Base-by-base conservation (phyloP, 2,113 vertebrate species). In the Scatophagus argus region DNA sequence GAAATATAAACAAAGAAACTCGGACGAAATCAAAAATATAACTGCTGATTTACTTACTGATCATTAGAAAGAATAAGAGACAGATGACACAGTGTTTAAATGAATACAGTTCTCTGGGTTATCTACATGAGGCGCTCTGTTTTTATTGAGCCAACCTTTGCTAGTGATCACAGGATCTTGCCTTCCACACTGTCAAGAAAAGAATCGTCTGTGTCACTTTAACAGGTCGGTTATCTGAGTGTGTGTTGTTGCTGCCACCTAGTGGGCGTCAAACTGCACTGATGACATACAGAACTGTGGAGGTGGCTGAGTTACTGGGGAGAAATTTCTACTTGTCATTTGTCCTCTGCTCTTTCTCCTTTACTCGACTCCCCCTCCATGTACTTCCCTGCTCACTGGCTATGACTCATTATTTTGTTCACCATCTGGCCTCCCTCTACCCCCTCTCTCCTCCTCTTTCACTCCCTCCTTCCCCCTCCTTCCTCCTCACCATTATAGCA, bases 401-500 rank as follows among this genome's bases (percentile, higher is more conserved):
- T 73, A 73, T 88, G 88, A 92, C 79, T 89, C 87, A 90, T 87
- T 79, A 69, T 69, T 83, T 82, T 86, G 79, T 82, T 78, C 62
- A 58, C 73, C 82, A 80, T 86, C 75, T 87, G 44, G 79, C 85
- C 77, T 74, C 77, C 68, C 60, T 62, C 79, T 56, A 21, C 32
- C 38, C 55, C 75, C 27, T 23, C 32, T 7, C 54, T 67, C 73
- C 52, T 41, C 13, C 47, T 64, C 68, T 11, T 23, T 46, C 19
- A 3, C 73, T 32, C 49, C 54, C 31, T 5, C 54, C 14, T 11
- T 7, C 61, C 41, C 39, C 41, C 32, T 17, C 77, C 64, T 62
- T 31, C 34, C 36, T 66, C n/a, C 96, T 97, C 87, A 99, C 98
- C 97, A 99, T 99, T 87, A 99, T 99, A 91, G 98, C 97, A 1